phyloP scores from a whole-genome alignment of 2,797 vertebrate genomes.

The Cichlasoma orientale region DNA sequence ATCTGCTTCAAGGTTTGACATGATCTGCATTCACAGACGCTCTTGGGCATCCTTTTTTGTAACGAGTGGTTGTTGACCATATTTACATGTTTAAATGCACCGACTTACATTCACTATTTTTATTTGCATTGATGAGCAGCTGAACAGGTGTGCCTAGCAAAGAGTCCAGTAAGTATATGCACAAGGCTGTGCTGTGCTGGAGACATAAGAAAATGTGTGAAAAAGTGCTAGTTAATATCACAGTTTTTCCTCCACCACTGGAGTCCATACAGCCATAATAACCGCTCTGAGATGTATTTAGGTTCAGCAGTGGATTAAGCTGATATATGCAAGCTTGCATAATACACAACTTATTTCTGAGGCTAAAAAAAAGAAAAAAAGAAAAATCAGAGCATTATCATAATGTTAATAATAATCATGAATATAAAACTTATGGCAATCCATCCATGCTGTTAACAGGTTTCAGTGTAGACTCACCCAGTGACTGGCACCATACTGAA shows the following conservation, averaged over 20 bases:
- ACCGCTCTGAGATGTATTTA: background rate
- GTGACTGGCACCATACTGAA: background rate
- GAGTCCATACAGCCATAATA: background rate
- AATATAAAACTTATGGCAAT: background rate
- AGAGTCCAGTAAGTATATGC: too few species aligned
- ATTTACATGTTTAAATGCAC: accelerated
- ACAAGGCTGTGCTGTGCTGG: too few species aligned
- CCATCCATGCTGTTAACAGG: too few species aligned
- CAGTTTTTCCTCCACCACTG: background rate
- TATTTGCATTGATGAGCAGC: background rate
- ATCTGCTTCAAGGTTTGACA: background rate
- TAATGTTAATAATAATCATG: background rate
- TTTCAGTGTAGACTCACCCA: background rate
- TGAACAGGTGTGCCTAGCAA: background rate
- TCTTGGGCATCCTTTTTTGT: background rate
- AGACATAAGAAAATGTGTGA: background rate
- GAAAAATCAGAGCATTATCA: background rate
- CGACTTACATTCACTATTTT: background rate
- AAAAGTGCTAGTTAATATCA: background rate
- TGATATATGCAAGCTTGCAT: background rate
- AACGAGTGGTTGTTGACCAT: accelerated
- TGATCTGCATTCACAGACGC: accelerated
- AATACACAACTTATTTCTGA: background rate
- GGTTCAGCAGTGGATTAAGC: background rate
- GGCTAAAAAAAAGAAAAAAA: too few species aligned